Base-by-base conservation (phyloP, 2,113 vertebrate species). In the Haplochromis burtoni region DNA sequence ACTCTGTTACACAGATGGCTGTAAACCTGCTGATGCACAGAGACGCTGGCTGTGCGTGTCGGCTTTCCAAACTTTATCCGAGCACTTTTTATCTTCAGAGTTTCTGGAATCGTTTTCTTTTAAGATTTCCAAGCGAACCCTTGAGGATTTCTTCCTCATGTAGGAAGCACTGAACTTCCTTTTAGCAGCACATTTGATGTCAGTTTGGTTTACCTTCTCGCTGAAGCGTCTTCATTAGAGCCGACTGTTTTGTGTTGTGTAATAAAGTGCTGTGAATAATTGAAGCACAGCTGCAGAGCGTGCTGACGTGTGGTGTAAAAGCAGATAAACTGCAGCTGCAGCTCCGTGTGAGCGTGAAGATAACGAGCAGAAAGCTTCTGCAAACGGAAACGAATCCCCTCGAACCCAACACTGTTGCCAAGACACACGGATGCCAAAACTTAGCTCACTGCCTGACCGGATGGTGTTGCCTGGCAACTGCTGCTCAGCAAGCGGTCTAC, bases 381-480 rank as follows among this genome's bases (percentile, higher is more conserved):
- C 54, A 73, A 82, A 54, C 24, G n/a, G 55, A 88, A 81, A 78
- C 10, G 0, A 76, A 76, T 76, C 71, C 84, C 73, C 79, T 89
- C 84, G 84, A 91, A 86, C 90, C 82, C 85, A 71, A 53, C 55
- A 40, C 86, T 85, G 86, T 90, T 93, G 92, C 91, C 89, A 90
- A 87, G 91, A 78, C 55, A 89, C 63, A 5, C 14, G 3, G 33
- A 5, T 86, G 84, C 84, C 88, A 93, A 88, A 91, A 87, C 76
- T 10, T 9, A 9, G 71, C 81, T 86, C 42, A 73, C 73, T 89
- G 88, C 68, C 83, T 83, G 31, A 80, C 49, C n/a, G 45, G 76
- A 86, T 78, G 86, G 81, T 90, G 93, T 92, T 93, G 91, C 93
- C 88, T 90, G 47, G 93, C 86, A 93, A 92, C 92, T 33, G 16